Evolutionary conservation across 2,888 invertebrate genomes (phyloP).

Genomic region (Operophtera brumata): DNA sequence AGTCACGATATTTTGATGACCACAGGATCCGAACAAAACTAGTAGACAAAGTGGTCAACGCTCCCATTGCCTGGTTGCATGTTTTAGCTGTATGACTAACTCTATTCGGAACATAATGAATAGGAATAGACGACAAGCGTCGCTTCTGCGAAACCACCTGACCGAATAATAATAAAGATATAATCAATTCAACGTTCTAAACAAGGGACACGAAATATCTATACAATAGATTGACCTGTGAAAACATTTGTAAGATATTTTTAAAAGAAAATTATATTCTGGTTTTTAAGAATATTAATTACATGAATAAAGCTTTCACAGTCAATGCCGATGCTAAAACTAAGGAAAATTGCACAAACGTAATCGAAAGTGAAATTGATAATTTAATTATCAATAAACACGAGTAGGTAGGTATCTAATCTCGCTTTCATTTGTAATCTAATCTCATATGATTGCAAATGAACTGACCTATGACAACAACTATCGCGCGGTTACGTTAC

Average conservation of each 20-base stretch:
- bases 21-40: conserved; percentile 30
- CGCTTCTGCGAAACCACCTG: conserved; percentile 44
- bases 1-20: conserved; percentile 38
- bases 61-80: conserved; percentile 37
- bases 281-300: not conserved
- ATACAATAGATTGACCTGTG: not conserved
- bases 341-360: conserved; percentile 7
- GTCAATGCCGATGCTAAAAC: not conserved
- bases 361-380: conserved; percentile 25
- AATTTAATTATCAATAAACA: conserved; percentile 32
- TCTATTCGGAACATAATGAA: conserved; percentile 40
- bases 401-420: conserved; percentile 43
- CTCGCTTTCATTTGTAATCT: conserved; percentile 57
- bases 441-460: conserved; percentile 57
- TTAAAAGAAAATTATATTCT: not conserved
- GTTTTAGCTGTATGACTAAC: conserved; percentile 60
- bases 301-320: conserved; percentile 2
- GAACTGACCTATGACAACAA: conserved; percentile 74
- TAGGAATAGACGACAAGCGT: conserved; percentile 33
- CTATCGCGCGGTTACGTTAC: conserved; percentile 48
- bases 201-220: not conserved
- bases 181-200: conserved; percentile 15
- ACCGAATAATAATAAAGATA: conserved; percentile 39
- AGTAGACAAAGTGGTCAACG: conserved; percentile 53
- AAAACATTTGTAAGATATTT: not conserved